phyloP scores from a whole-genome alignment of 35 echinoderm and acorn worm species.

The Apostichopus japonicus region DNA sequence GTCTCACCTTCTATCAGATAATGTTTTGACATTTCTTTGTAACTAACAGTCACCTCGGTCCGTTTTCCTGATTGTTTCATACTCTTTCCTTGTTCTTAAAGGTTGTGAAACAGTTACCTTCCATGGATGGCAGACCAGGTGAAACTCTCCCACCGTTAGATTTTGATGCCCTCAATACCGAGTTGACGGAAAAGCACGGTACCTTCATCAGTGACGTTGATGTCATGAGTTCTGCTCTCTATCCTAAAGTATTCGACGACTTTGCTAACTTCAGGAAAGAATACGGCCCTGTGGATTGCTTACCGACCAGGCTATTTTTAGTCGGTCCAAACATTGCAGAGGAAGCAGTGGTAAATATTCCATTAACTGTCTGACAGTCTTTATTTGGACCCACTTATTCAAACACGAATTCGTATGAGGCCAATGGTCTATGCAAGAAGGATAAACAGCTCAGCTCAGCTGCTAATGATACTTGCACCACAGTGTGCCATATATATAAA shows the following conservation, averaged over 20 bases:
- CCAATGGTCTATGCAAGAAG: no score
- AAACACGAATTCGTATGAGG: no score
- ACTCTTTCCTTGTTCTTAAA: not conserved
- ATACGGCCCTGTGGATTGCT: conserved; percentile 80
- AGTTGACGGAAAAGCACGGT: conserved; percentile 84
- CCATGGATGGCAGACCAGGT: conserved; percentile 85
- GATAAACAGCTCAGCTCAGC: no score
- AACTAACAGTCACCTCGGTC: no score
- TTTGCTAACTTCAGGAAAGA: conserved; percentile 79
- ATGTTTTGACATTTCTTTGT: no score
- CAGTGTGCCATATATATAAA: no score
- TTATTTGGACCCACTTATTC: no score
- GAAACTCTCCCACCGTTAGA: conserved; percentile 74
- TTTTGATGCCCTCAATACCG: conserved; percentile 69
- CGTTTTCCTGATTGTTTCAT: not conserved
- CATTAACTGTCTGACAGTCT: not conserved
- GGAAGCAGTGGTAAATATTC: conserved; percentile 85
- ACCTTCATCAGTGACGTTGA: conserved; percentile 64
- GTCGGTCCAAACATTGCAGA: conserved; percentile 95
- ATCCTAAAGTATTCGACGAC: conserved; percentile 97
- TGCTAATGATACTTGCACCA: no score
- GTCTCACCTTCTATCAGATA: no score
- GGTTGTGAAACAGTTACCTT: conserved; percentile 69
- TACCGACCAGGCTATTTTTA: conserved; percentile 87
- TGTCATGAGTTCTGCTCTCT: conserved; percentile 92